Evolutionary conservation across 2,113 vertebrate genomes (phyloP), one percentile per base, ranked within the genome.

Genomic region (Phalacrocorax aristotelis): DNA sequence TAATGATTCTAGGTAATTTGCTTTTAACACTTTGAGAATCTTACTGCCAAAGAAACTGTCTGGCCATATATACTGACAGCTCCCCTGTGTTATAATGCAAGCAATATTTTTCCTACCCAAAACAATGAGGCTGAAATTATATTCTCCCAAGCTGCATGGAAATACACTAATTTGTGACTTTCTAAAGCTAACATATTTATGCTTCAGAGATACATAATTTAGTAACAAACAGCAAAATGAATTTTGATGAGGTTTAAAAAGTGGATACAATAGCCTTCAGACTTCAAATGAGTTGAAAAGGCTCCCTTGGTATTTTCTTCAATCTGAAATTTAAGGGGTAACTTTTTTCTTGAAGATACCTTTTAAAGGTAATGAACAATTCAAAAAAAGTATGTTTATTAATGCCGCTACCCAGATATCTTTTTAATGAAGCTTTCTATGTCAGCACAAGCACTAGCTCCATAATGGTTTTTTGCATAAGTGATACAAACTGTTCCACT

Each of bases 181-280:
- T 98, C 96, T 96, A 98, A 98, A 98, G 97, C 97, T 96, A 98
- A 97, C 97, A 98, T 96, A 92, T 98, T 98, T 98, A 98, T 98
- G 97, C 98, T 98, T 98, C 96, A 96, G 97, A 98, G 98, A 98
- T 98, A 98, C 98, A 98, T 98, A 98, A 98, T 98, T 98, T 98
- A 98, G 97, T 91, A 98, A 98, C 97, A 98, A 98, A 98, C 96
- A 98, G 86, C 93, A 96, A 88, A 77, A 93, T 98, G 98, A 98
- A 98, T 98, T 98, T 98, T 98, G 97, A 98, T 98, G 97, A 98
- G 97, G 75, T 96, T 98, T 98, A 65, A 97, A 97, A 98, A 97
- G 97, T 86, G 80, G 96, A 76, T 97, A 96, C 97, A 97, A 94
- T 97, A 97, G 95, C 93, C 85, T 98, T 97, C 94, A 96, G 98